phyloP scores from a whole-genome alignment of 2,797 vertebrate genomes.

The Centroberyx gerrardi region DNA sequence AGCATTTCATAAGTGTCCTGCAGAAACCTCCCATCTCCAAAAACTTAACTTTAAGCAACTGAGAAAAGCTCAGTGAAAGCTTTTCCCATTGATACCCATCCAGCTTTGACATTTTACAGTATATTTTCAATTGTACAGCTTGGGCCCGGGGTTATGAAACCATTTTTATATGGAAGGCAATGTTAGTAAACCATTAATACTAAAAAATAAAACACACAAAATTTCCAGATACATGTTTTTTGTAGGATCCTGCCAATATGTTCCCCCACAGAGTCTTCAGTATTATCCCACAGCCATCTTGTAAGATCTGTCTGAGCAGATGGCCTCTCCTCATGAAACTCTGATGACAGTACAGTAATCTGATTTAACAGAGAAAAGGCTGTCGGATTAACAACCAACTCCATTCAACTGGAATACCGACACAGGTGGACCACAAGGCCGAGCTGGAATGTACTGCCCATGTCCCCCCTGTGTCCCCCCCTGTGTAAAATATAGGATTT shows the following conservation, averaged over 20 bases:
- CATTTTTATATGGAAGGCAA: constrained; percentile 21
- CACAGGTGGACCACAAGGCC: constrained; percentile 56
- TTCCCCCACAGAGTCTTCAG: constrained; percentile 25
- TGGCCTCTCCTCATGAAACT: constrained; percentile 75
- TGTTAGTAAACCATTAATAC: constrained; percentile 10
- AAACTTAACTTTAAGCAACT: background rate
- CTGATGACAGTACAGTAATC: constrained; percentile 73
- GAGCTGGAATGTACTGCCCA: constrained; percentile 44
- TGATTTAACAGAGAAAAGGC: constrained; percentile 72
- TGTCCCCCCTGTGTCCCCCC: constrained; percentile 10
- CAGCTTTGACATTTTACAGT: background rate
- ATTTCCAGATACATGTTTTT: constrained; percentile 24
- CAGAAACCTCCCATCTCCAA: background rate
- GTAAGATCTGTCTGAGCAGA: constrained; percentile 73
- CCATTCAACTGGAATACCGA: constrained; percentile 71
- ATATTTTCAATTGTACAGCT: background rate
- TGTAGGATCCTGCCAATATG: constrained; percentile 25
- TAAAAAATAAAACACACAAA: background rate
- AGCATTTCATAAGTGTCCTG: too few relatives aligned
- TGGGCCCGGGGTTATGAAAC: background rate
- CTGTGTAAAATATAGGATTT: constrained; percentile 19
- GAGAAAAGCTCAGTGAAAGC: background rate
- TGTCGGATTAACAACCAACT: constrained; percentile 70
- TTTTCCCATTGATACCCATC: background rate
- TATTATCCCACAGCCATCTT: constrained; percentile 62